phyloP scores from a whole-genome alignment of 2,113 vertebrate genomes.

The Lamprologus callipterus region DNA sequence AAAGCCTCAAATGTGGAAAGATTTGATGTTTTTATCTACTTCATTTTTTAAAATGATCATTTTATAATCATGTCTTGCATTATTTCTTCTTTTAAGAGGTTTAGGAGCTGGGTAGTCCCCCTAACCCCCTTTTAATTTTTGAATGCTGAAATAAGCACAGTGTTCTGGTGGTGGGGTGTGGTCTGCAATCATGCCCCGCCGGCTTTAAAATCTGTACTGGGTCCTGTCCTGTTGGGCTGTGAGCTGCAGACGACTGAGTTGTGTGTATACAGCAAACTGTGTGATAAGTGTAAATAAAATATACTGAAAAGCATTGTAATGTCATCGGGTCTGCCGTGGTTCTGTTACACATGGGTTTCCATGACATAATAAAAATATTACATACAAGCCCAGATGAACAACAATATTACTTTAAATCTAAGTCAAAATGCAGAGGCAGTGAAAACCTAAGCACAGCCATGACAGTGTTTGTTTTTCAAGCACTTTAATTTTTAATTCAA shows the following conservation, averaged over 20 bases:
- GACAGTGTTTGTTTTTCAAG: not conserved
- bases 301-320: not conserved
- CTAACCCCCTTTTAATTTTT: not conserved
- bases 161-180: not conserved
- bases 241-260: not conserved
- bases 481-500: not conserved
- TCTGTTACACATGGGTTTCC: not conserved
- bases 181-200: not conserved
- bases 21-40: not conserved
- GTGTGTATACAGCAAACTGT: not conserved
- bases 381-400: not conserved
- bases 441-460: not conserved
- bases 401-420: not conserved
- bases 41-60: not conserved
- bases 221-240: not conserved
- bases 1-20: not conserved
- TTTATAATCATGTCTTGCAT: not conserved
- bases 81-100: not conserved
- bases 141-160: not conserved
- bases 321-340: rapidly evolving
- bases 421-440: not conserved
- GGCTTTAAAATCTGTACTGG: not conserved
- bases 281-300: not conserved
- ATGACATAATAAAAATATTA: not conserved
- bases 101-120: not conserved